Conservation (phyloP, 2,113 vertebrate species). For the Odontesthes bonariensis region DNA sequence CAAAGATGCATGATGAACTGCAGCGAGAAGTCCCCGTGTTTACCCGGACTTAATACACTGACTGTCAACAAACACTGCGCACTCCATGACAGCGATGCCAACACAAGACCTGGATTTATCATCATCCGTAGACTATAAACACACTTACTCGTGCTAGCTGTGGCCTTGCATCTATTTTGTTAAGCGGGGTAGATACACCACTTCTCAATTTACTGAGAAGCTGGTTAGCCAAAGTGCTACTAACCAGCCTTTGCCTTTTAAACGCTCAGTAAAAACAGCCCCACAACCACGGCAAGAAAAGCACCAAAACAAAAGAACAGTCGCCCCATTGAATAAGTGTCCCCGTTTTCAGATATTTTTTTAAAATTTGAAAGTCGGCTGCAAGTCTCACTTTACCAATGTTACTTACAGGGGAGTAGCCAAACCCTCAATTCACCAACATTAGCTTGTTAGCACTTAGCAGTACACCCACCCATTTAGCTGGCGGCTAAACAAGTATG, state of each 20-base stretch:
- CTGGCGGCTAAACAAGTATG: constrained; percentile 18
- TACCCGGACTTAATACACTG: neutral
- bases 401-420: constrained; percentile 12
- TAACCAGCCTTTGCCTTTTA: neutral
- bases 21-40: neutral
- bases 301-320: neutral
- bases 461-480: constrained; percentile 55
- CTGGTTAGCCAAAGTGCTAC: constrained; percentile 26
- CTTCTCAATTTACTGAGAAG: constrained; percentile 43
- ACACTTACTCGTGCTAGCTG: neutral
- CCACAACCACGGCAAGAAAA: neutral
- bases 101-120: neutral
- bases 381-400: neutral
- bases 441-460: constrained; percentile 57
- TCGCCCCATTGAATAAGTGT: neutral
- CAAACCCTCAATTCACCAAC: constrained; percentile 14
- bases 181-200: constrained; percentile 36
- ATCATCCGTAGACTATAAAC: constrained; percentile 39
- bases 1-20: neutral
- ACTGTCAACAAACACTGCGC: constrained; percentile 40
- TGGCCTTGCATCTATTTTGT: neutral
- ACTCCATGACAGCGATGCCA: neutral
- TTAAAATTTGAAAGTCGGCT: neutral
- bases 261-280: constrained; percentile 5
- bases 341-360: accelerated